A percentile compares a stretch with the other conserved stretches of the same genome.
Evolutionary conservation across 53 echinoderm and acorn worm species (phyloP).

Genomic region (Astropecten irregularis): DNA sequence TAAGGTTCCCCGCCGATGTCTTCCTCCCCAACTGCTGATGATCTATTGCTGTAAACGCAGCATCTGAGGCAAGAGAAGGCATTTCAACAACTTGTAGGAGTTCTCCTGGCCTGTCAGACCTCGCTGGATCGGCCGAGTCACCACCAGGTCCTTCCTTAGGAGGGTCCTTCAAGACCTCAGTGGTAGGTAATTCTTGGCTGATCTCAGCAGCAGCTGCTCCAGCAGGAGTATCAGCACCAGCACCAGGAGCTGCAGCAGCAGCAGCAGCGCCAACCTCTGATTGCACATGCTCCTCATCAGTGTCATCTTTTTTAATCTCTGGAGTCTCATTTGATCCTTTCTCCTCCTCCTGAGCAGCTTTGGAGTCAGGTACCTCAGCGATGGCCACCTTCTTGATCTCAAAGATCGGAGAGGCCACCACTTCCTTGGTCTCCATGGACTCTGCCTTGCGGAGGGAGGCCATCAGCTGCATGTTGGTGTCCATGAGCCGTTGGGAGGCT

Average conservation of each 20-base stretch:
- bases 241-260: background rate
- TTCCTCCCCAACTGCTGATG: conserved; percentile 7
- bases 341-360: conserved; percentile 56
- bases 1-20: background rate
- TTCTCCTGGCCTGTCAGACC: background rate
- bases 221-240: no score
- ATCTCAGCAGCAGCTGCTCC: background rate
- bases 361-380: conserved; percentile 38
- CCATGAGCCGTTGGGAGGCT: conserved; percentile 84
- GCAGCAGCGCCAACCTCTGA: conserved; percentile 1
- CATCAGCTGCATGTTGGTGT: conserved; percentile 89
- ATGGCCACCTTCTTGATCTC: conserved; percentile 43
- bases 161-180: background rate
- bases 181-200: background rate
- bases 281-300: conserved; percentile 1
- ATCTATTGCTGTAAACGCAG: background rate
- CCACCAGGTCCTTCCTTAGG: conserved; percentile 2
- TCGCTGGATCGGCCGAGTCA: background rate
- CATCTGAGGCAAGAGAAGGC: background rate
- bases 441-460: conserved; percentile 82
- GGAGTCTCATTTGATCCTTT: conserved; percentile 7
- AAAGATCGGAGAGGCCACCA: conserved; percentile 57
- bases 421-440: conserved; percentile 84
- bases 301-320: background rate
- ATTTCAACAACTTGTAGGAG: background rate